Conservation (phyloP, 2,888 invertebrate genomes). For the Protonemura montana region DNA sequence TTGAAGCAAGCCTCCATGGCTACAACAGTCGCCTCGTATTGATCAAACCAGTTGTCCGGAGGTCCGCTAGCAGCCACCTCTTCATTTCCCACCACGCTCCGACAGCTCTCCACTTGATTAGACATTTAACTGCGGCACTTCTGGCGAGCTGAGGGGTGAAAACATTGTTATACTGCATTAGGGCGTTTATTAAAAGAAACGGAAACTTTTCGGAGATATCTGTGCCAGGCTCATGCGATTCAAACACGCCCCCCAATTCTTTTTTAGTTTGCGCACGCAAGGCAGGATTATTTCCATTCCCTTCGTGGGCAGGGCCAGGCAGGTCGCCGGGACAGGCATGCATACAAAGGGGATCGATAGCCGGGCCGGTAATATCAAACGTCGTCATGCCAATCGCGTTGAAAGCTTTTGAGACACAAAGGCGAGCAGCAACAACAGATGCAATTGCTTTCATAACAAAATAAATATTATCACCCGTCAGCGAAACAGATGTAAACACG, state of each 20-base stretch:
- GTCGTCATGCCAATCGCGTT: neutral
- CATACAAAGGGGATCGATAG: neutral
- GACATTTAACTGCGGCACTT: constrained; percentile 39
- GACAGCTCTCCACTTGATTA: constrained; percentile 40
- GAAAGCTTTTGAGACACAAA: neutral
- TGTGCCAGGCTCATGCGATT: constrained; percentile 32
- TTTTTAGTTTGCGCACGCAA: constrained; percentile 27
- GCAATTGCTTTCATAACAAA: neutral
- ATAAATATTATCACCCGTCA: neutral
- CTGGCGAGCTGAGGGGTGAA: constrained; percentile 29
- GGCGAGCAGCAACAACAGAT: neutral
- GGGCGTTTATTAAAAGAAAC: constrained; percentile 38
- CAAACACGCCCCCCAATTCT: constrained; percentile 34
- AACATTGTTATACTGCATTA: constrained; percentile 13
- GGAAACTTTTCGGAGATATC: constrained; percentile 27
- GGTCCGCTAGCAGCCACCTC: constrained; percentile 49
- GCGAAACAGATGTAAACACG: neutral
- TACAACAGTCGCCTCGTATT: constrained; percentile 48
- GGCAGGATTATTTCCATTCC: neutral
- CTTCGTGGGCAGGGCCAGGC: neutral
- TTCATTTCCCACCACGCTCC: neutral
- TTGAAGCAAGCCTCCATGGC: constrained; percentile 92
- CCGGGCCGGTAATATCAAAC: neutral
- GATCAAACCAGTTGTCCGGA: constrained; percentile 51
- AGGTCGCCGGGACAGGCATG: neutral